phyloP scores from a whole-genome alignment of 1,140 invertebrate genomes.

The Aphis gossypii region DNA sequence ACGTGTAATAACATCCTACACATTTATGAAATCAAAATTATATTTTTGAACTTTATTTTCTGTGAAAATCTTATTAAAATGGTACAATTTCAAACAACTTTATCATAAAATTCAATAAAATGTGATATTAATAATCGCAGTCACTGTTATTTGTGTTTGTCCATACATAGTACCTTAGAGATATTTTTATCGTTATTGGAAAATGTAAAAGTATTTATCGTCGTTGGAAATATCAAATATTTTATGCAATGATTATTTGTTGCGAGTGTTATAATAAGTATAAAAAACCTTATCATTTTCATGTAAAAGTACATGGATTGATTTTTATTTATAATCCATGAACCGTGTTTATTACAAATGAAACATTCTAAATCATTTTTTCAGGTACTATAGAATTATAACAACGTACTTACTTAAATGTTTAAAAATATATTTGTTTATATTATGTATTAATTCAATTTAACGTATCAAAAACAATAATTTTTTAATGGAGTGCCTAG shows the following conservation, averaged over 20 bases:
- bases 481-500: neutral
- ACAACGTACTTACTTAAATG: too few relatives aligned
- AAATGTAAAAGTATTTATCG: neutral
- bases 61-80: neutral
- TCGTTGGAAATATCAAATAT: neutral
- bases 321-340: neutral
- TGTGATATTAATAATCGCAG: neutral
- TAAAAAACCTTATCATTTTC: neutral
- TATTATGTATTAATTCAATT: too few relatives aligned
- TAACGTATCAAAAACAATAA: neutral
- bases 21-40: neutral
- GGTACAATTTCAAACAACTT: neutral
- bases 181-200: neutral
- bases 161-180: too few relatives aligned
- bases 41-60: neutral
- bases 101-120: neutral
- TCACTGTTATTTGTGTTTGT: neutral
- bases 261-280: neutral
- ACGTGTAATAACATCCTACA: neutral
- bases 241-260: neutral
- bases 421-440: too few relatives aligned
- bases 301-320: neutral
- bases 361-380: too few relatives aligned
- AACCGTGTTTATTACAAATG: too few relatives aligned
- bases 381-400: too few relatives aligned